These are phyloP conservation scores for Drosophila ohnishii DNA, from an alignment of 1,140 invertebrate species.

Conservation along the genomic window DNA sequence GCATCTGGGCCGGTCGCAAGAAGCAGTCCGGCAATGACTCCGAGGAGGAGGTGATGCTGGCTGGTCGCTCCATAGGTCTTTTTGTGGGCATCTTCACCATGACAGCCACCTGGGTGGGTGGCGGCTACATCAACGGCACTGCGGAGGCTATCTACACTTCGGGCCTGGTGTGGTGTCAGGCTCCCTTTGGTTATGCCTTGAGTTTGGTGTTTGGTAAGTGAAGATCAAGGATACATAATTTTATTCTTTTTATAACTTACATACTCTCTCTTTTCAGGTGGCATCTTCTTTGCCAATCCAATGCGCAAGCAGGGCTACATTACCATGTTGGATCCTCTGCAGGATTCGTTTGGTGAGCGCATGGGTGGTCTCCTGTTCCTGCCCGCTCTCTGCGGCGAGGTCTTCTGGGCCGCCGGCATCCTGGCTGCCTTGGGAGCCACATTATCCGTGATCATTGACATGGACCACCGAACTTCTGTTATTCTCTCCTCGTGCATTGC, in stretches of 20 bases:
- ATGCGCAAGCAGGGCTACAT: conserved; percentile 99
- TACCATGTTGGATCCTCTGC: conserved; percentile 99
- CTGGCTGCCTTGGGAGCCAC: conserved; percentile 97
- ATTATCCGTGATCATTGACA: conserved; percentile 97
- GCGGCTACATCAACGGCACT: conserved; percentile 99
- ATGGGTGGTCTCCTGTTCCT: conserved; percentile 98
- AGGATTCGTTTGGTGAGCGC: conserved; percentile 96
- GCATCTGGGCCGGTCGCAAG: conserved; percentile 97
- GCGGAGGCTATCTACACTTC: conserved; percentile 97
- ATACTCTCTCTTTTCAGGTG: conserved; percentile 87
- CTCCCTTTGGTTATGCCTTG: conserved; percentile 97
- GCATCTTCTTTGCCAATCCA: conserved; percentile 98
- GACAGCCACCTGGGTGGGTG: conserved; percentile 99
- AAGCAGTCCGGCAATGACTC: conserved; percentile 92
- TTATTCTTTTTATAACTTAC: not conserved
- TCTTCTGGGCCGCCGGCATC: conserved; percentile 98
- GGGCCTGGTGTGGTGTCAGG: conserved; percentile 97
- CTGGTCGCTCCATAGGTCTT: conserved; percentile 96
- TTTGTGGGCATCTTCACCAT: conserved; percentile 99
- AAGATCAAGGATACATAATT: no score
- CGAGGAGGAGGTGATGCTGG: conserved; percentile 98
- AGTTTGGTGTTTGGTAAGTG: conserved; percentile 93
- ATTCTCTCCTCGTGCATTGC: conserved; percentile 98
- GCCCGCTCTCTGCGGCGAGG: conserved; percentile 97
- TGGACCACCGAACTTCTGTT: conserved; percentile 95